Conservation (phyloP, 2,888 invertebrate genomes). For the Limnephilus lunatus region DNA sequence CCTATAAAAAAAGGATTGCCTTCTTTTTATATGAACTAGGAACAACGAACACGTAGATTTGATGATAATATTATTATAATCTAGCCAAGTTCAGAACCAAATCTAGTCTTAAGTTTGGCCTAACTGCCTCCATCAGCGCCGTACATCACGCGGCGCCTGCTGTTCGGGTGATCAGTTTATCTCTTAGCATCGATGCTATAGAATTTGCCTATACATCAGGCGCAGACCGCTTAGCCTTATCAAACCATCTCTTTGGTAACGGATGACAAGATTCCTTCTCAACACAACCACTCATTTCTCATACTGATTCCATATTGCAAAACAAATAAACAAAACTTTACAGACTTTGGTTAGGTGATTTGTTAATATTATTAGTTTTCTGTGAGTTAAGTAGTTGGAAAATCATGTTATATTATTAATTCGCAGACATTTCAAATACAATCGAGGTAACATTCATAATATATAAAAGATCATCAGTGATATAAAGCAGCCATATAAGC, state of each 20-base stretch:
- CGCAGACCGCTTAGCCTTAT: not conserved
- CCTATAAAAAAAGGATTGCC: not conserved
- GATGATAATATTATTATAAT: not conserved
- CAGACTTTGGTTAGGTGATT: not conserved
- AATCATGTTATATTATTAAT: too few relatives aligned
- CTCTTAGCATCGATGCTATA: not conserved
- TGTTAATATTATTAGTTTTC: not conserved
- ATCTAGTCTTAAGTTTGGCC: not conserved
- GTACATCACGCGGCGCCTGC: not conserved
- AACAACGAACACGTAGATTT: too few relatives aligned
- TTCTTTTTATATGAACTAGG: not conserved
- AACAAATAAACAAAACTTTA: not conserved
- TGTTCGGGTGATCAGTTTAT: not conserved
- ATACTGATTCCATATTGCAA: not conserved
- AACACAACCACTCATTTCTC: not conserved
- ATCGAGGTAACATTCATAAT: too few relatives aligned
- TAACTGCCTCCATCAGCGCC: not conserved
- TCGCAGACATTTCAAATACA: too few relatives aligned
- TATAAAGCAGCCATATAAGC: too few relatives aligned
- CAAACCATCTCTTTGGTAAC: not conserved
- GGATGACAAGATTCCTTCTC: not conserved
- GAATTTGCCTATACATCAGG: constrained; percentile 25
- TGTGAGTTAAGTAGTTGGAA: too few relatives aligned
- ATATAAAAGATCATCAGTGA: too few relatives aligned
- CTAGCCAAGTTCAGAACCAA: not conserved